Percentiles rank a stretch among this genome's conserved stretches.
These are phyloP conservation scores for Drosophila nigromelanica DNA, from an alignment of 1,140 invertebrate genomes.

Conservation along the genomic window DNA sequence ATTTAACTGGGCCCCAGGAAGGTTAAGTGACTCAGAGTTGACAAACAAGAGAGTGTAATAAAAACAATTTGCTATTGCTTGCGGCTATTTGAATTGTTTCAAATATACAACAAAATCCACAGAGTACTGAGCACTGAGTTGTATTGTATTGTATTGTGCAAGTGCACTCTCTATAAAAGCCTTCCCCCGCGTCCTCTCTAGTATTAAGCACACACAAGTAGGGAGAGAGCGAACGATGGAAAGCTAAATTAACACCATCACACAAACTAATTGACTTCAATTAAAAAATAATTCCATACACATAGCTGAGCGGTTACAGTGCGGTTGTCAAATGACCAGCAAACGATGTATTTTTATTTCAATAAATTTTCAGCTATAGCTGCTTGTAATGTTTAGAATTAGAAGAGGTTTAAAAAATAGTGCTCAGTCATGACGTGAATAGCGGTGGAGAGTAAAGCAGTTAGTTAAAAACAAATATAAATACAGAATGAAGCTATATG, in stretches of 20 bases:
- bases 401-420: no score
- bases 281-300: slow-evolving; percentile 73
- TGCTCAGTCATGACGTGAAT: no score
- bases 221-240: slow-evolving; percentile 9
- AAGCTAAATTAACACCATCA: slow-evolving; percentile 77
- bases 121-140: neutral
- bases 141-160: slow-evolving; percentile 25
- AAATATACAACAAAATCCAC: slow-evolving; percentile 17
- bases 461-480: no score
- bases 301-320: slow-evolving; percentile 20
- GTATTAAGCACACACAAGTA: neutral
- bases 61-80: slow-evolving; percentile 51
- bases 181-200: neutral
- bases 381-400: neutral
- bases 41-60: slow-evolving; percentile 48
- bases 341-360: slow-evolving; percentile 20
- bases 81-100: slow-evolving; percentile 37
- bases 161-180: slow-evolving; percentile 12
- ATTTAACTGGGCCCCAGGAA: slow-evolving; percentile 17
- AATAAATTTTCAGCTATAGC: neutral
- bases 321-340: slow-evolving; percentile 44
- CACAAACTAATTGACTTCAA: slow-evolving; percentile 82
- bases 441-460: no score
- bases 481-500: no score
- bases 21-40: slow-evolving; percentile 50